These are phyloP conservation scores for Campopleginae sp. DNA, from an alignment of 2,888 invertebrate species.

Conservation along the genomic window DNA sequence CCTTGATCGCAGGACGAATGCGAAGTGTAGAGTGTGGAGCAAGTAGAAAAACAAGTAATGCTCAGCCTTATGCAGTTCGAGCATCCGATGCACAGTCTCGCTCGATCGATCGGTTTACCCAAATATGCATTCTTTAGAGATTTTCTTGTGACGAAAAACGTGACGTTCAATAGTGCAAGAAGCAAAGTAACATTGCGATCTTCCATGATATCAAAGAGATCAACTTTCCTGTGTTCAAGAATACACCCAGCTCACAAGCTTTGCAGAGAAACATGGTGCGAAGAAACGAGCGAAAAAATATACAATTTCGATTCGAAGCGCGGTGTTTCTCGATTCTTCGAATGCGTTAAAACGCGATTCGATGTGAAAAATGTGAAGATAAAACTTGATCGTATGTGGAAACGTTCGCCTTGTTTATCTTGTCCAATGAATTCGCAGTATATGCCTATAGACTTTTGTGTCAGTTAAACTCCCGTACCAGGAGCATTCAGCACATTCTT, in stretches of 20 bases:
- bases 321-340: constrained; percentile 45
- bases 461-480: constrained; percentile 23
- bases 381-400: constrained; percentile 29
- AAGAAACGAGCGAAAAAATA: constrained; percentile 15
- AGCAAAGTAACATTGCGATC: constrained; percentile 24
- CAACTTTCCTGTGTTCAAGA: constrained; percentile 1
- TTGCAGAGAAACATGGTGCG: constrained; percentile 15
- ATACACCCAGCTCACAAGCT: background rate
- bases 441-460: constrained; percentile 29
- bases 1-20: constrained; percentile 2
- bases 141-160: constrained; percentile 11
- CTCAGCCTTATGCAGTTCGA: constrained; percentile 10
- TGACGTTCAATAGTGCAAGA: background rate
- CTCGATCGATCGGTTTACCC: constrained; percentile 49
- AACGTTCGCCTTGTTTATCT: constrained; percentile 11
- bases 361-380: constrained; percentile 11
- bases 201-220: constrained; percentile 14
- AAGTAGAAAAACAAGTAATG: constrained; percentile 36
- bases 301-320: background rate
- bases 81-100: constrained; percentile 20
- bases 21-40: background rate
- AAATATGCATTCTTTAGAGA: constrained; percentile 43
- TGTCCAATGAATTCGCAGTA: constrained; percentile 1
- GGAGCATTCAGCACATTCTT: constrained; percentile 43
- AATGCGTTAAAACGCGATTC: constrained; percentile 61